Evolutionary conservation across 2,888 invertebrate genomes (phyloP).

Genomic region (Eubasilissa splendida): DNA sequence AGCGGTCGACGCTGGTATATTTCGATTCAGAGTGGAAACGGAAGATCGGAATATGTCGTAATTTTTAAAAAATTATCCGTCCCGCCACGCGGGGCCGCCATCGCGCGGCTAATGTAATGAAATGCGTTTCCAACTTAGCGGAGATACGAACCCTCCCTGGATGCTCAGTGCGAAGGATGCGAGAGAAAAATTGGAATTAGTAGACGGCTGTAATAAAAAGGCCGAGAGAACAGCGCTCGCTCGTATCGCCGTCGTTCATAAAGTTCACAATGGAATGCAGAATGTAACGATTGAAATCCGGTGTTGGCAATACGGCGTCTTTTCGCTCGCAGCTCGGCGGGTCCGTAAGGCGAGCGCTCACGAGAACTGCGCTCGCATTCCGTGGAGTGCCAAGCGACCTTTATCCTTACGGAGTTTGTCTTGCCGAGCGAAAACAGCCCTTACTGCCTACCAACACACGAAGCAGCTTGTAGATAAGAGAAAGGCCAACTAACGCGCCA

Average conservation of each 20-base stretch:
- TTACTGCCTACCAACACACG: constrained; percentile 24
- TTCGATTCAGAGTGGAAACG: neutral
- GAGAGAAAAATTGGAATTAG: constrained; percentile 47
- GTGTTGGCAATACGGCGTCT: constrained; percentile 50
- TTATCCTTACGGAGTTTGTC: constrained; percentile 45
- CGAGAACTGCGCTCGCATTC: constrained; percentile 38
- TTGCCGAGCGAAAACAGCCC: constrained; percentile 48
- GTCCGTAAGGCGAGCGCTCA: constrained; percentile 20
- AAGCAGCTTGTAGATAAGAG: constrained; percentile 56
- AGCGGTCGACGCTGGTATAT: constrained; percentile 6
- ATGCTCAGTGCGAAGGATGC: constrained; percentile 5
- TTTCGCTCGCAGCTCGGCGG: constrained; percentile 48
- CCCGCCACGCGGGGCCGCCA: neutral
- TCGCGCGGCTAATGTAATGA: constrained; percentile 4
- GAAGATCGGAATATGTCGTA: constrained; percentile 9
- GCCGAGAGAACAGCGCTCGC: constrained; percentile 46
- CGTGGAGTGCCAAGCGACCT: constrained; percentile 49
- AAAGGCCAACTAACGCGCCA: constrained; percentile 55
- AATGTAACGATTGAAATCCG: constrained; percentile 57
- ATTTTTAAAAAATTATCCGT: constrained; percentile 9
- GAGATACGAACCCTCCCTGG: constrained; percentile 25
- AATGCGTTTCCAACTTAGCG: constrained; percentile 7
- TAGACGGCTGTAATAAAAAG: constrained; percentile 53
- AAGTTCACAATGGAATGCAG: constrained; percentile 57
- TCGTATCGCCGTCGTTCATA: constrained; percentile 52